Base-by-base conservation (phyloP, 2,113 vertebrate species). In the Laterallus jamaicensis region DNA sequence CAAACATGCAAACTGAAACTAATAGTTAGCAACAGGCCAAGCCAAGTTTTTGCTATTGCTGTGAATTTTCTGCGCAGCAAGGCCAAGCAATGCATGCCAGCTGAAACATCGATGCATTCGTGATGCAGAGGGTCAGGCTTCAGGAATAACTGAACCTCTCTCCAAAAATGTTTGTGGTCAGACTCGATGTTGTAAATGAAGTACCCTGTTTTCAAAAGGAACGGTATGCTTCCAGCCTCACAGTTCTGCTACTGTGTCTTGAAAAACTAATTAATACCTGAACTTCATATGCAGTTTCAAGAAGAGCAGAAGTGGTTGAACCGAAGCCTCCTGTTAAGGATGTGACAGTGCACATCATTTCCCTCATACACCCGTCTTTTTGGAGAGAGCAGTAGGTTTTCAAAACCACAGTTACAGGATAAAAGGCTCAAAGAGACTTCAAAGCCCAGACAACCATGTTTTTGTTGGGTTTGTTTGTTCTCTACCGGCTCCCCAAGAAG, bases 301-400 rank as follows among this genome's bases (percentile, higher is more conserved):
- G 47, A 82, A 47, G 5, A 77, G 49, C 1, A 3, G 11, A 37
- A 71, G 29, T 5, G 28, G 47, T 11, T 56, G 54, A 49, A 76
- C 84, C 13, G 4, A 91, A 76, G 7, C 16, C 20, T 64, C 31
- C 49, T 16, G 50, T 55, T 5, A 32, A 31, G 79, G 28, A 39
- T 8, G 29, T 44, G 77, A n/a, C 60, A n/a, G 29, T 20, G 49
- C 62, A 58, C 88, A 31, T 17, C 4, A 0, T 54, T 56, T 31
- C 37, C 35, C 35, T 62, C 37, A 28, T 2, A 22, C 4, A 15
- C 7, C 10, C 0, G 0, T 39, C 31, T 55, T 14, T 67, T 26
- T 15, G 2, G 37, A 81, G 58, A 58, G 37, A 69, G 42, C 11
- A 55, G 56, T 0, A 59, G 42, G 68, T 56, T 63, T 86, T 6